Percentiles rank a stretch among this genome's conserved stretches.
Conservation (phyloP, 1,140 invertebrate species). For the Aricia agestis region DNA sequence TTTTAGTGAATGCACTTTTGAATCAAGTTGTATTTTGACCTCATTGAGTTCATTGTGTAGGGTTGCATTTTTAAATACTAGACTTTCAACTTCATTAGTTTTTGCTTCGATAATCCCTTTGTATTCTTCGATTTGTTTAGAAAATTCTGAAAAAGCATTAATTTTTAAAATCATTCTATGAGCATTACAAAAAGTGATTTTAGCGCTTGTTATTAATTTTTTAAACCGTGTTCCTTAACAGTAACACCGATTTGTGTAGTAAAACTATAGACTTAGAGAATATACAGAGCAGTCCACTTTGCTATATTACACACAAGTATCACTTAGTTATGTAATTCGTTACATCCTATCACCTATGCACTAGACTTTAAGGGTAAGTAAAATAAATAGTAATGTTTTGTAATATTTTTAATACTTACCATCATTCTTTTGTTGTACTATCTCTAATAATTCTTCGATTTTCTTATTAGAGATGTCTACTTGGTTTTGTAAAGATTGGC, state of each 20-base stretch:
- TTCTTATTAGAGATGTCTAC: neutral
- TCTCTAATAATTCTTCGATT: neutral
- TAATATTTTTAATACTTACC: neutral
- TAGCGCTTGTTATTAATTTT: too few relatives aligned
- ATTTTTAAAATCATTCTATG: too few relatives aligned
- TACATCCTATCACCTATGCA: too few relatives aligned
- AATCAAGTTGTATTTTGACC: constrained; percentile 45
- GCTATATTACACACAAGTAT: too few relatives aligned
- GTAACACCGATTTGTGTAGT: too few relatives aligned
- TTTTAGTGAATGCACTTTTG: constrained; percentile 50
- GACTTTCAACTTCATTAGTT: constrained; percentile 32
- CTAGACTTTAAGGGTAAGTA: too few relatives aligned
- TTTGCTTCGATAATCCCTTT: constrained; percentile 34
- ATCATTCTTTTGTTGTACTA: neutral
- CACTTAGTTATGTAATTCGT: too few relatives aligned
- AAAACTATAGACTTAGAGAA: too few relatives aligned
- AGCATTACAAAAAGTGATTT: too few relatives aligned
- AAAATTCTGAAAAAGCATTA: constrained; percentile 33
- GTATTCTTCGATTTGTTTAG: constrained; percentile 34
- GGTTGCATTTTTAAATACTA: constrained; percentile 41
- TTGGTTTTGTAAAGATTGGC: neutral
- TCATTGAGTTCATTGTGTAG: constrained; percentile 44
- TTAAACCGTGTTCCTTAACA: too few relatives aligned
- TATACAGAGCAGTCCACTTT: too few relatives aligned
- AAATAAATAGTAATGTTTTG: neutral